Evolutionary conservation across 2,888 invertebrate genomes (phyloP).

Genomic region (Pseudococcus viburni): DNA sequence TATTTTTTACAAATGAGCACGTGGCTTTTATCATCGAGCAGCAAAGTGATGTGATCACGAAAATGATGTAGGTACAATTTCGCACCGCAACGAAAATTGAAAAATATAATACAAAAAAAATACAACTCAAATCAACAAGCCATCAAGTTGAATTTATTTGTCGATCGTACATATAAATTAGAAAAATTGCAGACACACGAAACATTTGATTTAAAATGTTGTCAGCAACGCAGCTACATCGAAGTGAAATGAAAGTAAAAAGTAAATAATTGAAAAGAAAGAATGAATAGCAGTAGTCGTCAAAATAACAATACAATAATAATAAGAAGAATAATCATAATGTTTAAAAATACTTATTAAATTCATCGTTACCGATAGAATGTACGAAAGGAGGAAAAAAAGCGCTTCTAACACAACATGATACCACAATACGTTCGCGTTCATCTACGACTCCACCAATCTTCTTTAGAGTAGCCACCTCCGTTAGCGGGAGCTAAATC

Average conservation of each 20-base stretch:
- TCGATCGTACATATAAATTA: not conserved
- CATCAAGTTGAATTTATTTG: not conserved
- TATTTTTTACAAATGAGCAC: too few species aligned
- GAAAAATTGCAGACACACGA: not conserved
- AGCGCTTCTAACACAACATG: constrained; percentile 9
- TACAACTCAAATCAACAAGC: not conserved
- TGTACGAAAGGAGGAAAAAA: constrained; percentile 19
- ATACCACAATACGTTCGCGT: not conserved
- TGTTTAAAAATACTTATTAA: not conserved
- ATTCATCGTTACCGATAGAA: not conserved
- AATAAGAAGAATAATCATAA: not conserved
- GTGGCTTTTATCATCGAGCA: too few species aligned
- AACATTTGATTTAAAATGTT: not conserved
- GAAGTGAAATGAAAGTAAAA: not conserved
- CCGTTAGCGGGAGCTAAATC: constrained; percentile 61
- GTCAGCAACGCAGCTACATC: not conserved
- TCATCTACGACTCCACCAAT: constrained; percentile 65
- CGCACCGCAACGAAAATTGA: too few species aligned
- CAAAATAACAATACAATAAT: constrained; percentile 2
- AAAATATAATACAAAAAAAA: too few species aligned
- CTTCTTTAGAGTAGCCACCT: constrained; percentile 59
- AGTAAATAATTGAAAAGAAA: not conserved
- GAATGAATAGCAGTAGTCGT: not conserved
- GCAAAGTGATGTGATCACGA: too few species aligned
- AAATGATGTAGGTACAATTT: too few species aligned